A percentile compares a stretch with the other conserved stretches of the same genome.
Conservation (phyloP, 2,888 invertebrate genomes). For the Apamea crenata region DNA sequence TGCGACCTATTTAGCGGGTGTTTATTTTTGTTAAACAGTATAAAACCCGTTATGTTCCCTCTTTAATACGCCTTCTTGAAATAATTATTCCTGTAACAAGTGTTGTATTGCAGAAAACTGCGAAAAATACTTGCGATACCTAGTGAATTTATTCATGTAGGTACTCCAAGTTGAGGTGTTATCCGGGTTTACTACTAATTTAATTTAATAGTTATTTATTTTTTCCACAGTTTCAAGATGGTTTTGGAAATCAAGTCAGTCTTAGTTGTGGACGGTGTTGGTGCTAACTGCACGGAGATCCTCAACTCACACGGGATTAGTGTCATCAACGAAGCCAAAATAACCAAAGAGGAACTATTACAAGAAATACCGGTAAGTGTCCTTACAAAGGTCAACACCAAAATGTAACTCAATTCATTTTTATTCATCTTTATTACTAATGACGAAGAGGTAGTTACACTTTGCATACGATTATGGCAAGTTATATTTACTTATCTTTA, state of each 20-base stretch:
- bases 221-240: slow-evolving; percentile 78
- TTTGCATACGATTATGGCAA: slow-evolving; percentile 7
- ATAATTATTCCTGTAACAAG: slow-evolving; percentile 4
- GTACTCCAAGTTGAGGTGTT: neutral
- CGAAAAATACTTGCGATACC: neutral
- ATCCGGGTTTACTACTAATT: neutral
- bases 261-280: slow-evolving; percentile 98
- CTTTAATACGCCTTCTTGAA: slow-evolving; percentile 20
- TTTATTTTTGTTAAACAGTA: slow-evolving; percentile 24
- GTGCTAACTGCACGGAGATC: slow-evolving; percentile 95
- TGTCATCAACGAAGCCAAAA: slow-evolving; percentile 94
- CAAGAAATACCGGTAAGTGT: slow-evolving; percentile 92
- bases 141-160: neutral
- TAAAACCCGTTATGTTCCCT: slow-evolving; percentile 44
- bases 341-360: slow-evolving; percentile 94
- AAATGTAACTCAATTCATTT: neutral
- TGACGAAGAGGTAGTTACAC: slow-evolving; percentile 54
- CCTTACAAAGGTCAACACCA: neutral
- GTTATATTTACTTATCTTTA: neutral
- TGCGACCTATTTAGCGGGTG: slow-evolving; percentile 5
- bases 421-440: slow-evolving; percentile 48
- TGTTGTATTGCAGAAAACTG: neutral
- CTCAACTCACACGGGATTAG: slow-evolving; percentile 94
- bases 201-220: neutral
- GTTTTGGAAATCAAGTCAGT: slow-evolving; percentile 93